A percentile compares a stretch with the other conserved stretches of the same genome.
Conservation (phyloP, 2,888 invertebrate genomes). For the Pharmacophagus antenor region DNA sequence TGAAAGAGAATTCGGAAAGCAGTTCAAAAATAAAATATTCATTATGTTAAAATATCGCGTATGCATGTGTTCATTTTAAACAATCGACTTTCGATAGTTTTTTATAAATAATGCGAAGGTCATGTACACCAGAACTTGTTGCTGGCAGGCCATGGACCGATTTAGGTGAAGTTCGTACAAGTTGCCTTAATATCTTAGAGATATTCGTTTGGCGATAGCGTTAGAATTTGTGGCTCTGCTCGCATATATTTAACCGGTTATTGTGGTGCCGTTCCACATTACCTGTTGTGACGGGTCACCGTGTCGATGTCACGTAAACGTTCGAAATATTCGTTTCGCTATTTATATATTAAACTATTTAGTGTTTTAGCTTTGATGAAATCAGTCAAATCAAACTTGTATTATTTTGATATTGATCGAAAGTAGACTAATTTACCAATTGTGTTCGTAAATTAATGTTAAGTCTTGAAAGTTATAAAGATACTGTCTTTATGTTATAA, state of each 20-base stretch:
- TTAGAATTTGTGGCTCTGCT: slow-evolving; percentile 12
- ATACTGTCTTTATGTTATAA: no score
- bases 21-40: not conserved
- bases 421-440: no score
- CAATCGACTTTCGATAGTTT: slow-evolving; percentile 28
- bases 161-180: slow-evolving; percentile 8
- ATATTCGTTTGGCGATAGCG: slow-evolving; percentile 13
- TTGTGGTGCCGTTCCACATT: slow-evolving; percentile 29
- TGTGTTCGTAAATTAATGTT: no score
- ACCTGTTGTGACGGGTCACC: slow-evolving; percentile 32
- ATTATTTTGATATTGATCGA: no score
- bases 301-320: slow-evolving; percentile 27
- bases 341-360: no score
- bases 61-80: slow-evolving; percentile 5
- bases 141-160: slow-evolving; percentile 14
- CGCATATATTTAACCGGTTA: slow-evolving; percentile 29
- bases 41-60: not conserved
- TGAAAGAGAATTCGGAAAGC: slow-evolving; percentile 5
- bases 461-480: no score
- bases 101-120: slow-evolving; percentile 28
- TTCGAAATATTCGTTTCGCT: slow-evolving; percentile 2
- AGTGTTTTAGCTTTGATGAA: no score
- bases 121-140: slow-evolving; percentile 27
- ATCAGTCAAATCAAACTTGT: no score
- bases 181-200: slow-evolving; percentile 13